Evolutionary conservation across 2,797 vertebrate species (phyloP).

Genomic region (Delichon dasypus): DNA sequence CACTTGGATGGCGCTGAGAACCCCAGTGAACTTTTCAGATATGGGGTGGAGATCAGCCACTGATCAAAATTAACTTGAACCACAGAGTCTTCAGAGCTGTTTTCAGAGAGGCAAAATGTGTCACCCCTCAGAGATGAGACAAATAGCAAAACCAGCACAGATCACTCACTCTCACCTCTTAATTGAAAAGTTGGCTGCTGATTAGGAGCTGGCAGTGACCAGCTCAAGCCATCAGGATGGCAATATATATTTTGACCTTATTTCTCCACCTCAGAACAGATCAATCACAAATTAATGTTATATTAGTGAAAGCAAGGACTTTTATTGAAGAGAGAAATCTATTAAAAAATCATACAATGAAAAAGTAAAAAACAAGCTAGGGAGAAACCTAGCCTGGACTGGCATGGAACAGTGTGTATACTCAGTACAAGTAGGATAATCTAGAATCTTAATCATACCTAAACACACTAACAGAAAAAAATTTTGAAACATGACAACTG

Average conservation of each 20-base stretch:
- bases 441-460: neutral
- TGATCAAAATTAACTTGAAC: neutral
- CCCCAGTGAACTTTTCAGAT: neutral
- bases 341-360: constrained; percentile 4
- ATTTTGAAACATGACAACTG: neutral
- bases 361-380: constrained; percentile 34
- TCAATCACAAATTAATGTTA: constrained; percentile 63
- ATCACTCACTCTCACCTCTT: constrained; percentile 66
- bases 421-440: neutral
- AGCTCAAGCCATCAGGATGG: constrained; percentile 38
- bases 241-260: constrained; percentile 40
- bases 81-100: neutral
- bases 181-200: constrained; percentile 76
- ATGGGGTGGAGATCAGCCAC: neutral
- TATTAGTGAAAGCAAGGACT: constrained; percentile 46
- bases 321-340: constrained; percentile 1
- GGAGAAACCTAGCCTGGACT: constrained; percentile 18
- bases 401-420: neutral
- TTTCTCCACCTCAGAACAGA: constrained; percentile 54
- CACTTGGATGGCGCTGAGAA: neutral
- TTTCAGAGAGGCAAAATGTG: constrained; percentile 20
- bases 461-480: neutral
- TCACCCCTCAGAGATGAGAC: constrained; percentile 32
- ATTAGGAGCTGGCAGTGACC: constrained; percentile 67
- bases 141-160: constrained; percentile 51